Evolutionary conservation across 2,113 vertebrate species (phyloP).

Genomic region (Conger conger): DNA sequence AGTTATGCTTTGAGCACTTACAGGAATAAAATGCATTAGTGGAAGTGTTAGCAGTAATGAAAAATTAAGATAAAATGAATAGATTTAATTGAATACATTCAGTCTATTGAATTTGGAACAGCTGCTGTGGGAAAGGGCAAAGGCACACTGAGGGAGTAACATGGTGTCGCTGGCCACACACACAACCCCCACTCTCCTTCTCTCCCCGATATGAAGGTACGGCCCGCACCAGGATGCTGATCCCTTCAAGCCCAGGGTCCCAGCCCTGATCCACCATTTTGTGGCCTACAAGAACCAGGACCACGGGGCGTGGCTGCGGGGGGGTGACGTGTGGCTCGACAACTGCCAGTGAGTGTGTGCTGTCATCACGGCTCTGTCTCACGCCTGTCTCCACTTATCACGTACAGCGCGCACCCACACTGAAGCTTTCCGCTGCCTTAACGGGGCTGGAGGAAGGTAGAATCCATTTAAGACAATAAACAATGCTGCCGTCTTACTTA

Average conservation of each 20-base stretch:
- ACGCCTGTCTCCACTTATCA: not conserved
- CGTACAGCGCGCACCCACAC: not conserved
- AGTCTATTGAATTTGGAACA: not conserved
- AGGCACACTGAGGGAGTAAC: not conserved
- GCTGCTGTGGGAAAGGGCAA: not conserved
- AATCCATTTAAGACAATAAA: not conserved
- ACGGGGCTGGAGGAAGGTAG: no score
- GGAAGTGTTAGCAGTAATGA: not conserved
- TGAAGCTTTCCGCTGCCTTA: not conserved
- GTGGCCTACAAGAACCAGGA: constrained; percentile 97
- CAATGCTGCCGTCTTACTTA: not conserved
- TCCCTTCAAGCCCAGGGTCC: constrained; percentile 89
- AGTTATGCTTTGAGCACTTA: not conserved
- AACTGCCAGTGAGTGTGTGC: constrained; percentile 85
- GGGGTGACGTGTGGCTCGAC: constrained; percentile 95
- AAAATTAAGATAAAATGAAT: not conserved
- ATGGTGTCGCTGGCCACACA: not conserved
- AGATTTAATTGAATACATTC: not conserved
- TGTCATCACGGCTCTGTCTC: not conserved
- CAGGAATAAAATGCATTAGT: not conserved
- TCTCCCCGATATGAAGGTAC: constrained; percentile 71
- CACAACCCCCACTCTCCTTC: not conserved
- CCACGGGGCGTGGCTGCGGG: constrained; percentile 95
- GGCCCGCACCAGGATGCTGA: constrained; percentile 91
- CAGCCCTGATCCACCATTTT: constrained; percentile 84